These are phyloP conservation scores for Sicus ferrugineus DNA, from an alignment of 2,888 invertebrate species.

Conservation along the genomic window DNA sequence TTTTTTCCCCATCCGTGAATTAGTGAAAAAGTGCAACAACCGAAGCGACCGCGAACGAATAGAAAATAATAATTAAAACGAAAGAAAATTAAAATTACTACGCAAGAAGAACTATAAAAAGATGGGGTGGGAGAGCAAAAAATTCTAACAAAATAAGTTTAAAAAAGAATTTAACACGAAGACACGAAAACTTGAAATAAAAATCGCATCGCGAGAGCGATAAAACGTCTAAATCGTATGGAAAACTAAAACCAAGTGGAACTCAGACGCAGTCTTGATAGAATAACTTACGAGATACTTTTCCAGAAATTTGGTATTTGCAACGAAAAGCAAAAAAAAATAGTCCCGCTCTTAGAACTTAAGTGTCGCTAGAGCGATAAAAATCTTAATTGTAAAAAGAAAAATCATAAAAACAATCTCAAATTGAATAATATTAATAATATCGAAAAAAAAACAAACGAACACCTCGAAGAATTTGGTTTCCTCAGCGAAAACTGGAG, in stretches of 20 bases:
- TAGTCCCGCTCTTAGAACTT: neutral
- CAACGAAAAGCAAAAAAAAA: neutral
- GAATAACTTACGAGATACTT: neutral
- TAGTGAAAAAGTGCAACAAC: conserved; percentile 33
- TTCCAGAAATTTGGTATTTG: neutral
- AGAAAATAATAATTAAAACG: neutral
- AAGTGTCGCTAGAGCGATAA: too few relatives aligned
- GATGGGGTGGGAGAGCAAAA: neutral
- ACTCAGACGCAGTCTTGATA: neutral
- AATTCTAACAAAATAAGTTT: neutral
- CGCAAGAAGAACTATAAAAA: conserved; percentile 9
- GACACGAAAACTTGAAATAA: conserved; percentile 1
- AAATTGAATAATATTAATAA: too few relatives aligned
- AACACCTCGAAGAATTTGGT: too few relatives aligned
- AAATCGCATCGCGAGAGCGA: neutral
- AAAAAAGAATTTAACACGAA: conserved; percentile 25
- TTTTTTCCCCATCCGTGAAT: conserved; percentile 2
- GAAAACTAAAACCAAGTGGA: neutral
- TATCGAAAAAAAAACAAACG: too few relatives aligned
- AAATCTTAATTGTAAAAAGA: too few relatives aligned
- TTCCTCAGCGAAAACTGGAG: too few relatives aligned
- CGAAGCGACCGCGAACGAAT: conserved; percentile 31
- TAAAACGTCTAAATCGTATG: neutral
- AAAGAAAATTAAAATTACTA: neutral
- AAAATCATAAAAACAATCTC: too few relatives aligned